Evolutionary conservation across 35 echinoderm and acorn worm genomes (phyloP).

Genomic region (Chiridota heheva): DNA sequence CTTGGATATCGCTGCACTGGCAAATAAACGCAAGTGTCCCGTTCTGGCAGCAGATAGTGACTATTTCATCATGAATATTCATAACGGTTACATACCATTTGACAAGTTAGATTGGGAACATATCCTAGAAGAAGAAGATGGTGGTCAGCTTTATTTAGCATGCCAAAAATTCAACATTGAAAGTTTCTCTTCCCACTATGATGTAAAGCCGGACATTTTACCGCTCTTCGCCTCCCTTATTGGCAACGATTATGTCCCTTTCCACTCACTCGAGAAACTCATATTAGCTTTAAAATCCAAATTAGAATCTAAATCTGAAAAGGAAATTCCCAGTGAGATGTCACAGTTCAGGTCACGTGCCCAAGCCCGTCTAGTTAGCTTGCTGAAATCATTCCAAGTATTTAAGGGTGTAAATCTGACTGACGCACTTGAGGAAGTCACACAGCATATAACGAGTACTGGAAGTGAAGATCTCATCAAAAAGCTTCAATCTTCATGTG

Average conservation of each 20-base stretch:
- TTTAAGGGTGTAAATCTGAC: too few species aligned
- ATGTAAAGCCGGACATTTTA: conserved; percentile 60
- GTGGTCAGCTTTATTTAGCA: not conserved
- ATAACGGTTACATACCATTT: conserved; percentile 79
- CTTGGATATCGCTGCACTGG: conserved; percentile 69
- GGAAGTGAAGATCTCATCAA: not conserved
- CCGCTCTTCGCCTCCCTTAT: conserved; percentile 75
- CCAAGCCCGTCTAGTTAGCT: too few species aligned
- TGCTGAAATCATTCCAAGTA: too few species aligned
- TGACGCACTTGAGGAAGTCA: conserved; percentile 48
- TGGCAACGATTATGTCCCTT: conserved; percentile 89
- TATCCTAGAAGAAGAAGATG: not conserved
- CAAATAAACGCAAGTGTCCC: conserved; percentile 68
- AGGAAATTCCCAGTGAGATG: conserved; percentile 22
- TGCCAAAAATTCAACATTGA: conserved; percentile 58
- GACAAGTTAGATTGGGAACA: conserved; percentile 58
- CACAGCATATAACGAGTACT: not conserved
- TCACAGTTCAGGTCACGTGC: conserved; percentile 17
- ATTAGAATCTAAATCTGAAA: conserved; percentile 22
- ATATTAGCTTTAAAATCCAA: conserved; percentile 20
- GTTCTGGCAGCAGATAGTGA: conserved; percentile 81
- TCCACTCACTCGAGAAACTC: conserved; percentile 48
- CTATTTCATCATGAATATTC: conserved; percentile 84
- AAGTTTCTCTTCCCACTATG: conserved; percentile 67
- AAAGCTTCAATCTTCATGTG: not conserved